Evolutionary conservation across 2,797 vertebrate species (phyloP).

Genomic region (Kryptolebias ocellatus): DNA sequence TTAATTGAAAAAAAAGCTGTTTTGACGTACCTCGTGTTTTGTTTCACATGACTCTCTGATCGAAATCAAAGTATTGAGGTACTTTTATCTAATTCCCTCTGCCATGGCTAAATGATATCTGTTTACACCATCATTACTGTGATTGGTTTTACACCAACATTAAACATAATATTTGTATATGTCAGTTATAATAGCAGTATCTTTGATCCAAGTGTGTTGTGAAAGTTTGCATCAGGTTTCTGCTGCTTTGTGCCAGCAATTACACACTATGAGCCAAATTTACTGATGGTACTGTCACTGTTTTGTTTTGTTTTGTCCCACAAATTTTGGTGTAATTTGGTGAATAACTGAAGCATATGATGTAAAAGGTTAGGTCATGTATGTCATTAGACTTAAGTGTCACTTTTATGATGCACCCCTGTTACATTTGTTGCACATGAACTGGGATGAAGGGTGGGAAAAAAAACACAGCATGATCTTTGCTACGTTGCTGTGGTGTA

Average conservation of each 20-base stretch:
- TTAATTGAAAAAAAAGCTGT: not conserved
- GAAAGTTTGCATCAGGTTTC: not conserved
- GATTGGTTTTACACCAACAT: not conserved
- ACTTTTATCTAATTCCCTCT: not conserved
- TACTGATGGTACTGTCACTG: not conserved
- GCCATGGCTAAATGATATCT: not conserved
- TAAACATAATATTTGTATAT: conserved; percentile 1
- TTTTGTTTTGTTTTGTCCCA: no score
- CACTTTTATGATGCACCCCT: no score
- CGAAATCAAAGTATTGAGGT: not conserved
- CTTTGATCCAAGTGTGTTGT: not conserved
- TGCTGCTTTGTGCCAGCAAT: not conserved
- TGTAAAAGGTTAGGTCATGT: no score
- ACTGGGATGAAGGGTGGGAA: no score
- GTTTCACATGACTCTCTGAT: not conserved
- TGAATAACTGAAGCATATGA: no score
- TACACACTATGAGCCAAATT: not conserved
- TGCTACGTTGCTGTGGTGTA: no score
- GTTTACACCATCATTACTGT: not conserved
- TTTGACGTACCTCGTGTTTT: conserved; percentile 1
- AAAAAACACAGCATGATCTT: no score
- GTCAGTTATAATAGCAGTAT: not conserved
- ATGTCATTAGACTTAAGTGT: no score
- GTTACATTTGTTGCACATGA: no score
- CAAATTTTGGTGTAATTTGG: no score